A percentile compares a stretch with the other conserved stretches of the same genome.
Conservation (phyloP, 2,797 vertebrate genomes). For the Microctenopoma steveboyesi region DNA sequence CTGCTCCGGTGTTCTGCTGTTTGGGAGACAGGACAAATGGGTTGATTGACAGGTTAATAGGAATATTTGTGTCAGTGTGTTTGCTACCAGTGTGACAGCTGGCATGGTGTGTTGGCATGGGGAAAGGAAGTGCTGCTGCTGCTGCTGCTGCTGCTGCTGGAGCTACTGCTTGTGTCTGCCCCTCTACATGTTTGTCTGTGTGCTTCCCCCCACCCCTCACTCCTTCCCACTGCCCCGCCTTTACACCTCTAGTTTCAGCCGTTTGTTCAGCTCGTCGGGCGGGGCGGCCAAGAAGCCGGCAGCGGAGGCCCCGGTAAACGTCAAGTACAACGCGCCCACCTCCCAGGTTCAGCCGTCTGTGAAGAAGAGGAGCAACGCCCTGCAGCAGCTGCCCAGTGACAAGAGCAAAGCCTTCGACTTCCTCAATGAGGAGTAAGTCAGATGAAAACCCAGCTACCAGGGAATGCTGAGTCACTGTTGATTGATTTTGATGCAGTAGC, state of each 20-base stretch:
- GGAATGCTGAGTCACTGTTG: not conserved
- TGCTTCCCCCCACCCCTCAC: conserved; percentile 13
- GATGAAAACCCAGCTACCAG: not conserved
- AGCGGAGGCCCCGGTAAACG: conserved; percentile 91
- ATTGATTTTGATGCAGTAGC: not conserved
- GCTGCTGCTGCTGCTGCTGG: conserved; percentile 62
- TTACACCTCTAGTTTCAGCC: conserved; percentile 92
- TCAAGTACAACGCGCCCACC: conserved; percentile 98
- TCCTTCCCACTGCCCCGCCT: conserved; percentile 48
- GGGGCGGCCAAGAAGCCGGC: conserved; percentile 90
- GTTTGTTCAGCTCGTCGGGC: conserved; percentile 95
- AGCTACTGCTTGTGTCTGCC: conserved; percentile 78
- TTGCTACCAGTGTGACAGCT: conserved; percentile 27
- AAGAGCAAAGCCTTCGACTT: conserved; percentile 99
- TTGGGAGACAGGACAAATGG: conserved; percentile 4
- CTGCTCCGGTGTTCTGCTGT: conserved; percentile 25
- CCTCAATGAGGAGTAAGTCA: conserved; percentile 96
- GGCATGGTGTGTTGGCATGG: conserved; percentile 63
- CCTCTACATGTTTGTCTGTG: conserved; percentile 75
- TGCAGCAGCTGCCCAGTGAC: conserved; percentile 95
- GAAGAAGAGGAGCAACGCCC: conserved; percentile 96
- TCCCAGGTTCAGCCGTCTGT: conserved; percentile 94
- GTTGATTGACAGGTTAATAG: not conserved
- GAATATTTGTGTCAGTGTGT: conserved; percentile 1
- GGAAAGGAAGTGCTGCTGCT: conserved; percentile 21